Conservation (phyloP, 1,140 invertebrate genomes). For the Eueides isabella region DNA sequence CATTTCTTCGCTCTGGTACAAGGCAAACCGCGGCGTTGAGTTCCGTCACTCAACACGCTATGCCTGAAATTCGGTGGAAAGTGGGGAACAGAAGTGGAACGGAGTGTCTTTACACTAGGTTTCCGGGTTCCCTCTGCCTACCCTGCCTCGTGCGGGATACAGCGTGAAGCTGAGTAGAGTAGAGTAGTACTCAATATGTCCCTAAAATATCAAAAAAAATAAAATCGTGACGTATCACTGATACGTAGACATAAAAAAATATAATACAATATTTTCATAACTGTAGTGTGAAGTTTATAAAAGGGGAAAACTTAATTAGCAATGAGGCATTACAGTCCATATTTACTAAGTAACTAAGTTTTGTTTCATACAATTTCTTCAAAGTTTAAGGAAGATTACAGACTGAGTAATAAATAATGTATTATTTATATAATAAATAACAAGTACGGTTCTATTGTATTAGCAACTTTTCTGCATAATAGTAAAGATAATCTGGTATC, state of each 20-base stretch:
- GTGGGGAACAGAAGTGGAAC: too few relatives aligned
- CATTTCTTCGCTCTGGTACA: too few relatives aligned
- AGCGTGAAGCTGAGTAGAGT: too few relatives aligned
- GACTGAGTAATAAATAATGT: not conserved
- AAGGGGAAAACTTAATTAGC: constrained; percentile 39
- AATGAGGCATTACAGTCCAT: constrained; percentile 36
- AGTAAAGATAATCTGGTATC: too few relatives aligned
- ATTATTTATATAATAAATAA: not conserved
- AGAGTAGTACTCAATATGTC: too few relatives aligned
- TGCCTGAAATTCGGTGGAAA: too few relatives aligned
- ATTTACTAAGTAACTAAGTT: constrained; percentile 39
- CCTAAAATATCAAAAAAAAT: not conserved
- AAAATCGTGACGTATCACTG: not conserved
- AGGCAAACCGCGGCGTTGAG: too few relatives aligned
- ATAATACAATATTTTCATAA: not conserved
- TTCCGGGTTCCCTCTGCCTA: too few relatives aligned
- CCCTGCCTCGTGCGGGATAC: too few relatives aligned
- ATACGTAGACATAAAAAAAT: not conserved
- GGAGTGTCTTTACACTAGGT: too few relatives aligned
- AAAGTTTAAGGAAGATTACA: constrained; percentile 30
- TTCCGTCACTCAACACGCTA: too few relatives aligned
- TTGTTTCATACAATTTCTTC: constrained; percentile 36
- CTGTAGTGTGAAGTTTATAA: constrained; percentile 19
- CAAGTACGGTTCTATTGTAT: not conserved
- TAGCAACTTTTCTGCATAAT: not conserved